Evolutionary conservation across 2,888 invertebrate genomes (phyloP).

Genomic region (Meloe dianella): DNA sequence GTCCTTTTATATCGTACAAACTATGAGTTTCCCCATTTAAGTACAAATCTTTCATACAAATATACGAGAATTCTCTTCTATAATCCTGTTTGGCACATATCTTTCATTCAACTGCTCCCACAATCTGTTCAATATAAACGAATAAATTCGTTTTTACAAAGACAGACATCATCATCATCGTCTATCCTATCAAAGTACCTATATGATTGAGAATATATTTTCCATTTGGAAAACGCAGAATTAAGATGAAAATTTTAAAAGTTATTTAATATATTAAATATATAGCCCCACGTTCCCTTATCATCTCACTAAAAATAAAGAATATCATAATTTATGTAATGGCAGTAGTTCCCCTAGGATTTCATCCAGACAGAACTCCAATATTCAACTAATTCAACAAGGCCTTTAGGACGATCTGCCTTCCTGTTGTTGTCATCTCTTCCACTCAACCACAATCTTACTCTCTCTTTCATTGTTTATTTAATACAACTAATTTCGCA

Average conservation of each 20-base stretch:
- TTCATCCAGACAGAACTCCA: slow-evolving; percentile 27
- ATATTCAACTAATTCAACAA: slow-evolving; percentile 32
- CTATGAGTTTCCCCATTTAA: slow-evolving; percentile 24
- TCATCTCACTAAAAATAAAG: slow-evolving; percentile 24
- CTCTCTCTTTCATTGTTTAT: neutral
- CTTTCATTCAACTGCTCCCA: slow-evolving; percentile 25
- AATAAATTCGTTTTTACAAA: slow-evolving; percentile 13
- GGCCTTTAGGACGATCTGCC: slow-evolving; percentile 28
- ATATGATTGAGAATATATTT: neutral
- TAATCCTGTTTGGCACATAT: slow-evolving; percentile 32
- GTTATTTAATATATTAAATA: neutral
- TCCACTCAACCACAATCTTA: neutral
- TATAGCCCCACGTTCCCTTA: neutral
- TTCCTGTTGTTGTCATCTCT: slow-evolving; percentile 21
- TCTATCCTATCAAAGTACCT: neutral
- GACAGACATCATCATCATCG: neutral
- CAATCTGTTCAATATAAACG: slow-evolving; percentile 2
- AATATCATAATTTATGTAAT: slow-evolving; percentile 29
- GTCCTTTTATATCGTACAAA: slow-evolving; percentile 22
- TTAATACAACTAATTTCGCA: slow-evolving; percentile 20
- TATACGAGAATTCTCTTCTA: slow-evolving; percentile 18
- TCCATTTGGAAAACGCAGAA: neutral
- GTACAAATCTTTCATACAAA: slow-evolving; percentile 17
- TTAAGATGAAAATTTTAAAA: neutral
- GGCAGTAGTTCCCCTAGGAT: slow-evolving; percentile 21